Conservation (phyloP, 2,113 vertebrate species). For the Prolemur simus region DNA sequence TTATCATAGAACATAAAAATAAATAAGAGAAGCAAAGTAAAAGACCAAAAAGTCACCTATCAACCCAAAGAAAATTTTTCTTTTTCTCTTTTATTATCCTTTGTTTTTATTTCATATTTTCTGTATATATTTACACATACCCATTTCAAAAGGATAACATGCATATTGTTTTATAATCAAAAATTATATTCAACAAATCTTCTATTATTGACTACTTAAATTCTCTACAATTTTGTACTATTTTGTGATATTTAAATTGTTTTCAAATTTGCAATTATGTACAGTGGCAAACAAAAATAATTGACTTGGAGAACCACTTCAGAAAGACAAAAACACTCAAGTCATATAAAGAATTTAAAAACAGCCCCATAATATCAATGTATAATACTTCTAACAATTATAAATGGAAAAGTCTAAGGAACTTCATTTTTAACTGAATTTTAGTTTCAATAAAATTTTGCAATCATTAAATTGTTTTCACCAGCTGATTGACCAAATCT, state of each 20-base stretch:
- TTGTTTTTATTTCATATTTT: not conserved
- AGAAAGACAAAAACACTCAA: not conserved
- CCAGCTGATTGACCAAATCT: not conserved
- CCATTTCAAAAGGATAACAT: not conserved
- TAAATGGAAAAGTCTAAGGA: not conserved
- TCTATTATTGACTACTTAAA: not conserved
- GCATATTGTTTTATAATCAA: not conserved
- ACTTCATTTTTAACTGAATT: not conserved
- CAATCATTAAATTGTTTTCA: conserved; percentile 1
- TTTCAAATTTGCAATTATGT: not conserved
- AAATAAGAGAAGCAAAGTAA: not conserved
- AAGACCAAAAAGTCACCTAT: not conserved
- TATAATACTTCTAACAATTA: not conserved
- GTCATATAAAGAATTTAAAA: not conserved
- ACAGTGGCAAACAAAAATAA: not conserved
- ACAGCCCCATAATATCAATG: not conserved
- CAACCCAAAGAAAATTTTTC: not conserved
- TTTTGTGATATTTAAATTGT: not conserved
- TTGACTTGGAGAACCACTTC: not conserved
- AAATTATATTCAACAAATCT: not conserved
- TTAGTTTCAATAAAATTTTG: conserved; percentile 10
- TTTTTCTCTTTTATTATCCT: not conserved
- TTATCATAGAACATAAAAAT: not conserved
- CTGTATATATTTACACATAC: not conserved
- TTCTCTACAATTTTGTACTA: not conserved